These are phyloP conservation scores for Melitaea cinxia DNA, from an alignment of 1,140 invertebrate species.

Conservation along the genomic window DNA sequence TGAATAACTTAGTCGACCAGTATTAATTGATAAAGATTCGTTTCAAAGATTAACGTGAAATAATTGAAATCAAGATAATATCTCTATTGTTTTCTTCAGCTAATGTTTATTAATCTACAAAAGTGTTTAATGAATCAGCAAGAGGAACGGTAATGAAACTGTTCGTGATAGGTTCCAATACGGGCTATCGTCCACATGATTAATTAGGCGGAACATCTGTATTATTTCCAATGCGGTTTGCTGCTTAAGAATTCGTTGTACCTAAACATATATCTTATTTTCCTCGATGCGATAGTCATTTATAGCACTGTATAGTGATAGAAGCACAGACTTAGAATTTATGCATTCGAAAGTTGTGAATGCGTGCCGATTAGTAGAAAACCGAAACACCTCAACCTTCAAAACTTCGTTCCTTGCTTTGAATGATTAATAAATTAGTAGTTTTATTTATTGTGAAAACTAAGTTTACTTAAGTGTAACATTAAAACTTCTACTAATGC, in stretches of 20 bases:
- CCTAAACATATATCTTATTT: neutral
- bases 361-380: slow-evolving; percentile 48
- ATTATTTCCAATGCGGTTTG: neutral
- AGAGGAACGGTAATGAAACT: slow-evolving; percentile 50
- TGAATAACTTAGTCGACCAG: no score
- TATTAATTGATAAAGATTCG: slow-evolving; percentile 9
- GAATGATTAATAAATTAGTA: neutral
- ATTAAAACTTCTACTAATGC: neutral
- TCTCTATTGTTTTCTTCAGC: slow-evolving; percentile 4
- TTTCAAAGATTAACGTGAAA: slow-evolving; percentile 16
- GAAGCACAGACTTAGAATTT: slow-evolving; percentile 23
- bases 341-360: slow-evolving; percentile 58
- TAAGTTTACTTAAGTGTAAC: neutral
- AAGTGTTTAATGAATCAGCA: slow-evolving; percentile 42
- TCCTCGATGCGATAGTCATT: neutral
- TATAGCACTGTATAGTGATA: neutral
- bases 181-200: slow-evolving; percentile 1
- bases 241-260: neutral
- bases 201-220: neutral
- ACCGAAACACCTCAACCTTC: slow-evolving; percentile 38
- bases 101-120: slow-evolving; percentile 38
- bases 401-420: neutral
- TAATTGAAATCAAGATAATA: slow-evolving; percentile 22
- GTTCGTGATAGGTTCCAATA: slow-evolving; percentile 53
- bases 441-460: neutral